phyloP scores from a whole-genome alignment of 1,140 invertebrate genomes.

The Panagrolaimus sp. region DNA sequence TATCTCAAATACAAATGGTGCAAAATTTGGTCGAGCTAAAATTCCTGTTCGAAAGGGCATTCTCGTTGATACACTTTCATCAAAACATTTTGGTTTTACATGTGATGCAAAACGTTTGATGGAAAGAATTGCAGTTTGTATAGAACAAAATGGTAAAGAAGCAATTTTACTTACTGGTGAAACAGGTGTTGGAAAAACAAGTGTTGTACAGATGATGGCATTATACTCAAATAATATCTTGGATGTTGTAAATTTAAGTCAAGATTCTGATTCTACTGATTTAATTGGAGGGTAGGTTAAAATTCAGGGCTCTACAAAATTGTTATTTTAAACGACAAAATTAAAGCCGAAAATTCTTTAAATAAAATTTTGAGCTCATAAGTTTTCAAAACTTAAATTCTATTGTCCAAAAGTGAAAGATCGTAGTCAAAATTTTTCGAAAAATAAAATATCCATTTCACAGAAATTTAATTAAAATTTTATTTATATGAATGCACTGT shows the following conservation, averaged over 20 bases:
- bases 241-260: slow-evolving; percentile 97
- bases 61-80: neutral
- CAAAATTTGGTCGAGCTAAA: slow-evolving; percentile 28
- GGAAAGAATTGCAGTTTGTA: slow-evolving; percentile 63
- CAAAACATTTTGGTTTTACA: slow-evolving; percentile 58
- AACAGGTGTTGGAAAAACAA: slow-evolving; percentile 96
- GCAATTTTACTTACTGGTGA: slow-evolving; percentile 92
- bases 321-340: no score
- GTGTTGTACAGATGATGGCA: slow-evolving; percentile 85
- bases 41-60: slow-evolving; percentile 18
- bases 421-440: no score
- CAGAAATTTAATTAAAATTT: no score
- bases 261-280: slow-evolving; percentile 93
- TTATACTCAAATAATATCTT: slow-evolving; percentile 69
- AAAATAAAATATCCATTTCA: no score
- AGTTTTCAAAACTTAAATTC: no score
- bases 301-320: no score
- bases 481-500: no score
- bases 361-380: no score
- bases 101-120: slow-evolving; percentile 70
- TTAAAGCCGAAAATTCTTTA: no score
- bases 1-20: neutral
- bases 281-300: slow-evolving; percentile 74
- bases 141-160: slow-evolving; percentile 66
- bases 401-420: no score